Evolutionary conservation across 2,113 vertebrate genomes (phyloP), one percentile per base, ranked within the genome.

Genomic region (Tyrannus savana): DNA sequence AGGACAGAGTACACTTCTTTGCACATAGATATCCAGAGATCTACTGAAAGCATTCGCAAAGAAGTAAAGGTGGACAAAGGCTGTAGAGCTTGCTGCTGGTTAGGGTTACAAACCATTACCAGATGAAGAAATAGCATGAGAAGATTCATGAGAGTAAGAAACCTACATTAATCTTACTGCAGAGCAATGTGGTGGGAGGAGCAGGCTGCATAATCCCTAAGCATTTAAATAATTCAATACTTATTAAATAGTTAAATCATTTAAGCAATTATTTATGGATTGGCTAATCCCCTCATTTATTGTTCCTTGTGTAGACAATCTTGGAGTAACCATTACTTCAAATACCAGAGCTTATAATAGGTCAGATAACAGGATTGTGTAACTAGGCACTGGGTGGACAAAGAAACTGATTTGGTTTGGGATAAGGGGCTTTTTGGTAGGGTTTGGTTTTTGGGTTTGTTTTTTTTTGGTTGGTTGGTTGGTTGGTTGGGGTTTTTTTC

Each of bases 171-270:
- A 90, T 63, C 76, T 72, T 78, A 17, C 59, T 13, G 9, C 79
- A 92, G 60, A 87, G 74, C 19, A 73, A 78, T 59, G 64, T 28
- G 19, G 60, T 81, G 30, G 92, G 83, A 93, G 64, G 60, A 89
- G 37, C 47, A 49, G 76, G 59, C 71, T 89, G 22, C 68, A 78
- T 89, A 90, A 95, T 87, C 33, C 21, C 27, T 52, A 89, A 49
- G 10, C 18, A 88, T 81, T 95, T 93, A 86, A 95, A 93, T 88
- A 90, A 84, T 86, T 90, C 72, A 71, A 67, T 84, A 75, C 30
- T 87, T 92, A 88, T 73, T 84, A 92, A 93, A 95, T 50, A 71
- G 59, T 88, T 93, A 72, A 78, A 78, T 86, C 12, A 75, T 87
- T 90, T 86, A 74, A 81, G 76, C 47, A 90, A 92, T 93, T 92